Base-by-base conservation (phyloP, 2,888 invertebrate species). In the Rhagonycha lutea region DNA sequence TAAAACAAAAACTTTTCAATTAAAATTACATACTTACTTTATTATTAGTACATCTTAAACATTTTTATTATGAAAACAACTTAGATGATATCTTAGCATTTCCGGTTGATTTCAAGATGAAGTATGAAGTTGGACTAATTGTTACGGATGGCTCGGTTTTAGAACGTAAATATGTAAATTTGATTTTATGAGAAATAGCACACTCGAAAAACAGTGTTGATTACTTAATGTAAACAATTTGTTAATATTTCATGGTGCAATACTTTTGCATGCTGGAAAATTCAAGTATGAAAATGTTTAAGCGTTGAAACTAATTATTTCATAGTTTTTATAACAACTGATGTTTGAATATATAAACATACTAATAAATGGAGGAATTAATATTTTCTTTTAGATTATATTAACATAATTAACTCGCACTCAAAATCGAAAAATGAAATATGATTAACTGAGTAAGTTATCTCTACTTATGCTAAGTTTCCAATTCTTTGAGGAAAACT, bases 101-200 rank as follows among this genome's bases (percentile, higher is more conserved):
- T 78, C 78, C 78, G 78, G 75, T 76, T 23, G 71, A 72, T 73
- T 74, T 79, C 80, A 84, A 47, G 47, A 47, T n/a, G 47, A 47
- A 47, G 82, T 81, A 83, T 83, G 83, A 83, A 75, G 80, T 76
- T 75, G 70, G 72, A 79, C 80, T 73, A 60, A 18, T 60, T 61
- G 76, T 82, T 80, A 83, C 80, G 84, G 81, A 82, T 81, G 83
- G 83, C 78, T 83, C 79, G 80, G 81, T 84, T 83, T 84, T 83
- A 83, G 83, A 84, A 80, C 82, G 82, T 83, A 65, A 65, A 65
- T 65, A 84, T 84, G 84, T 83, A 83, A 83, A 84, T 81, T 76
- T 72, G 72, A 67, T 65, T 65, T 60, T 78, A 79, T 79, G 78
- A 79, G 79, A 79, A 81, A 81, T 80, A 77, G 79, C 78, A 77